A percentile compares a stretch with the other conserved stretches of the same genome.
phyloP scores from a whole-genome alignment of 2,797 vertebrate species.

The Sebastolobus altivelis region DNA sequence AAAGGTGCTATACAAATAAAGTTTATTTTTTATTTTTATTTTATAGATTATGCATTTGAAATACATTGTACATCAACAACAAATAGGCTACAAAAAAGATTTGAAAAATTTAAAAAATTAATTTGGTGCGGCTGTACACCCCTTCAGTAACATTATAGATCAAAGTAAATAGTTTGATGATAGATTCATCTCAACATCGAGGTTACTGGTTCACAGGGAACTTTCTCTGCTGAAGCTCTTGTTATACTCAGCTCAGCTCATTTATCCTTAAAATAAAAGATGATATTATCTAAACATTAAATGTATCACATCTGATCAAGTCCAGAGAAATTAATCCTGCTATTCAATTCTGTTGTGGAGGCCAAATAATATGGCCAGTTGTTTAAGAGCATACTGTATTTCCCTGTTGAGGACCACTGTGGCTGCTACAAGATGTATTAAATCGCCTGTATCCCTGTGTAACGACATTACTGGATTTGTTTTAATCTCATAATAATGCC shows the following conservation, averaged over 20 bases:
- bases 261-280: neutral
- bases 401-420: neutral
- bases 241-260: neutral
- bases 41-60: neutral
- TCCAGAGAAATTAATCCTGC: neutral
- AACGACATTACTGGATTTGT: neutral
- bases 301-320: neutral
- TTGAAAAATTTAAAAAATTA: neutral
- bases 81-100: neutral
- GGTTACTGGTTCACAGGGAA: neutral
- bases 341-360: neutral
- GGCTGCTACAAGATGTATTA: neutral
- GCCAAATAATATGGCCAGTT: neutral
- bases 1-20: too few species aligned
- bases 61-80: neutral
- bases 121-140: neutral
- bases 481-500: slow-evolving; percentile 17
- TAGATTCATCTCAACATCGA: neutral
- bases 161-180: neutral
- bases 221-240: neutral
- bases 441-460: neutral
- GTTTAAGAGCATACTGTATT: neutral
- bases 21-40: too few species aligned
- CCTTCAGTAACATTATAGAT: neutral
- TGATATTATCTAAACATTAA: neutral